Evolutionary conservation across 2,888 invertebrate species (phyloP), one percentile per base, ranked within the genome.

Genomic region (Himalopsyche kuldschensis): DNA sequence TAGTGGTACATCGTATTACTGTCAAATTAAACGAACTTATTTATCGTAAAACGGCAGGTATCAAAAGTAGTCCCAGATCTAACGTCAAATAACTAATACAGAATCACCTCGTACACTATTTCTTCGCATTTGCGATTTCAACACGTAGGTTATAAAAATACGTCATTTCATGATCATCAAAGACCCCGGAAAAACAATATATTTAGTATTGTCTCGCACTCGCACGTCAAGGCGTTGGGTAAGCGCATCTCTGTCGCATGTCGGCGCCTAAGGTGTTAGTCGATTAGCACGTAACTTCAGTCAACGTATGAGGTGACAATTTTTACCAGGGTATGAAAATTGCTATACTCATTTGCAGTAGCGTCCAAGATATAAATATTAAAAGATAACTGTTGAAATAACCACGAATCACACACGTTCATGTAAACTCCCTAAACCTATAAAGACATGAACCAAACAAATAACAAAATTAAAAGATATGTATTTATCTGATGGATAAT

Each of bases 241-340:
- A 75, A 32, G n/a, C 75, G 17, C n/a, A 27, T 75, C 75, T 32
- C 75, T n/a, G 10, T 41, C 35, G 30, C 17, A 27, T 30, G 69
- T 31, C 75, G 75, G 35, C 63, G 31, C 48, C 69, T 31, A 69
- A 24, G 75, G 79, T 80, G 55, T 55, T 24, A 10, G 55, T 55
- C 55, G 48, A 75, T 83, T 83, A 83, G 75, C 83, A 69, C 83
- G 32, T 20, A 32, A 41, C 76, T 46, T 83, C 83, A 32, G 79
- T 83, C 83, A 79, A 24, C 83, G 55, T 15, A 24, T 15, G 32
- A 20, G 35, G 76, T 69, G 78, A 41, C 83, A 47, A 41, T 20
- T 80, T 83, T 31, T 48, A 35, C 80, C 20, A 27, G 30, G 31
- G 27, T 75, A 31, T 30, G 75, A 55, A 55, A 55, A 55, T 55